These are phyloP conservation scores for Diarsia rubi DNA, from an alignment of 2,888 invertebrate genomes.

Conservation along the genomic window DNA sequence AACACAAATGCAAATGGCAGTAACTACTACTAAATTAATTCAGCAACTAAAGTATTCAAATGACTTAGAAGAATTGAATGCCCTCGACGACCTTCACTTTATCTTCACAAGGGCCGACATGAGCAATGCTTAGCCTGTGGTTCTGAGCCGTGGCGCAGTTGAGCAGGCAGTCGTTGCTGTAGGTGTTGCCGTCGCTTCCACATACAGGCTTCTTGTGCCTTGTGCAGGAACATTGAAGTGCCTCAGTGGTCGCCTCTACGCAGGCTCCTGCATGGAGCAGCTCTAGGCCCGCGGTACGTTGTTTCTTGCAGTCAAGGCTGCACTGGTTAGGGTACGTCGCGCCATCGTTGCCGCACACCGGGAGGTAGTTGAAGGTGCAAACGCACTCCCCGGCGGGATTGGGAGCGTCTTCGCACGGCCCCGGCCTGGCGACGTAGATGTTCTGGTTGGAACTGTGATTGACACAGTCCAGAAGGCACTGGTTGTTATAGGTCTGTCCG, in stretches of 20 bases:
- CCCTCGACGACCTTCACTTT: constrained; percentile 52
- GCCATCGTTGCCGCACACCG: constrained; percentile 74
- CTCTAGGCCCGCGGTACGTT: constrained; percentile 38
- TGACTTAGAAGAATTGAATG: constrained; percentile 17
- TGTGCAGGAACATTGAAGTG: constrained; percentile 64
- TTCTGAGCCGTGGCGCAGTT: constrained; percentile 66
- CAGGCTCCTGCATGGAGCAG: constrained; percentile 30
- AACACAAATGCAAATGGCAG: constrained; percentile 29
- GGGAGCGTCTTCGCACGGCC: constrained; percentile 43
- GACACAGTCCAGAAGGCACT: constrained; percentile 92
- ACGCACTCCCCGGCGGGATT: constrained; percentile 43
- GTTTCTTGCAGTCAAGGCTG: constrained; percentile 60
- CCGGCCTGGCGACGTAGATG: constrained; percentile 45
- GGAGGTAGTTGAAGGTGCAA: constrained; percentile 66
- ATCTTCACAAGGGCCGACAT: constrained; percentile 57
- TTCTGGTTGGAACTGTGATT: constrained; percentile 33
- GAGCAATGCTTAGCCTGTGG: constrained; percentile 50
- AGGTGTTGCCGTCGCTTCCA: constrained; percentile 72
- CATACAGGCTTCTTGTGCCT: constrained; percentile 70
- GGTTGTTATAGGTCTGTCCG: constrained; percentile 92
- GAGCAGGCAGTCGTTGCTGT: constrained; percentile 71
- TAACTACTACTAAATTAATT: not conserved
- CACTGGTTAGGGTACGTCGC: constrained; percentile 74
- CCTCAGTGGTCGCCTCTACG: constrained; percentile 9
- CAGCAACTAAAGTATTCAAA: not conserved